Evolutionary conservation across 1,140 invertebrate genomes (phyloP), one percentile per base, ranked within the genome.

Genomic region (Cydia pomonella): DNA sequence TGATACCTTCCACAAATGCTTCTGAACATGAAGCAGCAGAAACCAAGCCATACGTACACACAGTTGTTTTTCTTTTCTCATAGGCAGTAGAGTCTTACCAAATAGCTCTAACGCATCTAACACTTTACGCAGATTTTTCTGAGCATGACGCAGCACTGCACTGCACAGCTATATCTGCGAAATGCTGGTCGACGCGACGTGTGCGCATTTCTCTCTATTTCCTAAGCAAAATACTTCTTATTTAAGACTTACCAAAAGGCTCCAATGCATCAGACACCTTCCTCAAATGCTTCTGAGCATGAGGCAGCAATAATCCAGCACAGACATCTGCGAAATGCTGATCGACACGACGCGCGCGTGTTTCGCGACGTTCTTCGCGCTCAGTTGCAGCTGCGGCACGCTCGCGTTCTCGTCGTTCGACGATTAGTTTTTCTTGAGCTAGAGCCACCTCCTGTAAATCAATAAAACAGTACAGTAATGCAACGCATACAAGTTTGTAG

Each of bases 221-320:
- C 7, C 44, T 3, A n/a, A 47, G 12, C 3, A 47, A 47, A 2
- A n/a, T 1, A 47, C 44, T 47, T 47, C 44, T 13, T 10, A 38
- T 27, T 27, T 27, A 27, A 47, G 12, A 75, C 73, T 71, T 50
- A 91, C 89, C 90, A 27, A 80, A 78, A 5, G 85, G 85, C 64
- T 91, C 90, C 0, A 92, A 75, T 0, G 83, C 82, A 21, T 92
- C 90, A 2, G 86, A 78, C 7, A 92, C 77, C 77, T 87, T 92
- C 73, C 89, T 73, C 25, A 92, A 72, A 69, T 89, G 81, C 50
- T 91, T 92, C 79, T 92, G 91, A 16, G 91, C 89, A 75, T 91
- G 89, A 16, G 91, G 89, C 82, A 86, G 77, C 78, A 91, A 53
- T 3, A 92, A 83, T 16, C 81, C 91, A 0, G 89, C 88, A 66